A percentile compares a stretch with the other conserved stretches of the same genome.
phyloP scores from a whole-genome alignment of 2,113 vertebrate species.

The Ancistrus triradiatus region DNA sequence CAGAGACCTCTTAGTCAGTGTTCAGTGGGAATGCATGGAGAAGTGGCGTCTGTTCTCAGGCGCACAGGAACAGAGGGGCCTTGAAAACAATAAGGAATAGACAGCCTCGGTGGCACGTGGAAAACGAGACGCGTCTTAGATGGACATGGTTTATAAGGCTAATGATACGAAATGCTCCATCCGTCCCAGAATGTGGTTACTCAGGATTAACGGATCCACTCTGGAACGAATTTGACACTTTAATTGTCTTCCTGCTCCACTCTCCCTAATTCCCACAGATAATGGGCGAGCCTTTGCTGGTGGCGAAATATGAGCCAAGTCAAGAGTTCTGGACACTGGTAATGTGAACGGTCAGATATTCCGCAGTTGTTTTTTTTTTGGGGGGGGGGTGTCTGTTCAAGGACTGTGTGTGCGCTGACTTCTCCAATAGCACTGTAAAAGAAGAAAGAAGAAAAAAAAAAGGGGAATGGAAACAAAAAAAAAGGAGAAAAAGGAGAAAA shows the following conservation, averaged over 20 bases:
- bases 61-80: not conserved
- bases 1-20: too few relatives aligned
- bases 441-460: too few relatives aligned
- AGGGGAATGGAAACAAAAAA: too few relatives aligned
- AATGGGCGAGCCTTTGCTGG: constrained; percentile 53
- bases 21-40: not conserved
- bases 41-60: not conserved
- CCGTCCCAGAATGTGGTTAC: constrained; percentile 8
- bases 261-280: constrained; percentile 49
- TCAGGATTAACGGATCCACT: constrained; percentile 52
- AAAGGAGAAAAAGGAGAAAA: too few relatives aligned
- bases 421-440: constrained; percentile 27
- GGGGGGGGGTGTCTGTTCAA: too few relatives aligned
- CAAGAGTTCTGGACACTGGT: constrained; percentile 54
- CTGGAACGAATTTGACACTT: constrained; percentile 60
- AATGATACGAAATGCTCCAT: constrained; percentile 1
- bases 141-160: constrained; percentile 3
- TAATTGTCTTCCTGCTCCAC: constrained; percentile 62
- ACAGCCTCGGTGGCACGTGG: too few relatives aligned
- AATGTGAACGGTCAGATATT: constrained; percentile 63
- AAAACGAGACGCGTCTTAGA: constrained; percentile 22
- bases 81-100: constrained; percentile 4
- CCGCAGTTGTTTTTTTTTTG: too few relatives aligned
- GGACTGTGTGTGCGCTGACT: constrained; percentile 14
- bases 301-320: constrained; percentile 68